Percentiles rank a stretch among this genome's conserved stretches.
These are phyloP conservation scores for Siniperca undulata DNA, from an alignment of 2,797 vertebrate species.

Conservation along the genomic window DNA sequence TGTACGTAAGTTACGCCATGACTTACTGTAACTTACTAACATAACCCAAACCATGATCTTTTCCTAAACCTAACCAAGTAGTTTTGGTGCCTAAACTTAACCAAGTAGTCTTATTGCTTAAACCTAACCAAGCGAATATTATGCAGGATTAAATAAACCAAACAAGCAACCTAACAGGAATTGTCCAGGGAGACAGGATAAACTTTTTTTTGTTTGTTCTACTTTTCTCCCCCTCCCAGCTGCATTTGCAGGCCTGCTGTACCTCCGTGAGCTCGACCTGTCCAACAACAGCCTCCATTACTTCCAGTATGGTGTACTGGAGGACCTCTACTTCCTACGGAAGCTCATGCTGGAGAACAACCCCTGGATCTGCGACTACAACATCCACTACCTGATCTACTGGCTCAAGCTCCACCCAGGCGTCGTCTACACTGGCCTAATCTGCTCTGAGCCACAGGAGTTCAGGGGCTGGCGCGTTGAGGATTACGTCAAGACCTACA, in stretches of 20 bases:
- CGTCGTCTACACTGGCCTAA: slow-evolving; percentile 89
- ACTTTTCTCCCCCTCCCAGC: slow-evolving; percentile 75
- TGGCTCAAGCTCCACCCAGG: slow-evolving; percentile 96
- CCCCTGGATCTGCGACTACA: slow-evolving; percentile 98
- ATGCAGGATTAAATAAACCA: neutral
- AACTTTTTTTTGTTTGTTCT: neutral
- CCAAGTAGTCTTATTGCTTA: too few relatives aligned
- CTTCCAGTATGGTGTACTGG: slow-evolving; percentile 95
- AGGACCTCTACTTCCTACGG: slow-evolving; percentile 96
- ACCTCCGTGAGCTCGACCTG: slow-evolving; percentile 94
- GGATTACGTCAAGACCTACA: slow-evolving; percentile 96
- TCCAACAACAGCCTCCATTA: slow-evolving; percentile 94
- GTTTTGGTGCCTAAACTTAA: too few relatives aligned
- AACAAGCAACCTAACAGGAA: neutral
- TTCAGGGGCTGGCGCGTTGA: slow-evolving; percentile 94
- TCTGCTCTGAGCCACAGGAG: slow-evolving; percentile 91
- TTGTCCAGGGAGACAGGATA: neutral
- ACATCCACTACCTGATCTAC: slow-evolving; percentile 98
- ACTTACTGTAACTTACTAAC: too few relatives aligned
- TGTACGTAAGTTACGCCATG: too few relatives aligned
- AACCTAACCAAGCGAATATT: too few relatives aligned
- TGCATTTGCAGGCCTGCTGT: slow-evolving; percentile 92
- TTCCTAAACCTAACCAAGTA: too few relatives aligned
- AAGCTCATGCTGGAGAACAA: slow-evolving; percentile 91
- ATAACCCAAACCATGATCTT: too few relatives aligned